Evolutionary conservation across 1,140 invertebrate genomes (phyloP).

Genomic region (Catajapyx aquilonaris): DNA sequence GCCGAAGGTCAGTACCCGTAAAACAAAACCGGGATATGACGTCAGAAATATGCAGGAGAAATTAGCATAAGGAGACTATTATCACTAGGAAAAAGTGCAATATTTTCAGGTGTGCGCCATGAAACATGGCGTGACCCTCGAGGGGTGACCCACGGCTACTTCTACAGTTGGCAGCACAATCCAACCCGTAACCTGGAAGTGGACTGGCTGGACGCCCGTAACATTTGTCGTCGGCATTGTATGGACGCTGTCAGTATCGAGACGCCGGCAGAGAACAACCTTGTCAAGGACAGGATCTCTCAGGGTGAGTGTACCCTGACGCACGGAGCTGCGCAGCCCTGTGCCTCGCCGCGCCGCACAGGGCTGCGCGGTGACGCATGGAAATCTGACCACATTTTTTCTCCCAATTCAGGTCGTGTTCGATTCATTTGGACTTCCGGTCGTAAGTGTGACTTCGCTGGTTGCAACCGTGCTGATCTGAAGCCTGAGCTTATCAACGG

Average conservation of each 20-base stretch:
- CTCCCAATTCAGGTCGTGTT: conserved; percentile 24
- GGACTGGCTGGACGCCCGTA: conserved; percentile 73
- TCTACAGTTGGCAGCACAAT: conserved; percentile 80
- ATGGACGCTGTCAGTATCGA: conserved; percentile 82
- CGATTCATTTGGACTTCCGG: conserved; percentile 78
- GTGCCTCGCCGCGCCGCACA: too few relatives aligned
- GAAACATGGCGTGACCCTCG: conserved; percentile 64
- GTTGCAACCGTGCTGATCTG: conserved; percentile 64
- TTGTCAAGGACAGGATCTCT: conserved; percentile 62
- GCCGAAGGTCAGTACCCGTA: too few relatives aligned
- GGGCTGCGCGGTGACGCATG: too few relatives aligned
- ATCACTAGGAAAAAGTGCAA: too few relatives aligned
- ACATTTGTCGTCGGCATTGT: conserved; percentile 77
- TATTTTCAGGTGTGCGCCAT: too few relatives aligned
- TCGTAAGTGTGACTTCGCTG: conserved; percentile 77
- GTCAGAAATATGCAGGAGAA: too few relatives aligned
- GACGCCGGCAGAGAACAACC: conserved; percentile 76
- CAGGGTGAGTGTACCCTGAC: conserved; percentile 31
- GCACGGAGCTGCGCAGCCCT: too few relatives aligned
- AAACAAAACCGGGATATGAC: too few relatives aligned
- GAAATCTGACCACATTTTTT: background rate
- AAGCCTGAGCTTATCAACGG: conserved; percentile 74
- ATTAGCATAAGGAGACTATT: too few relatives aligned
- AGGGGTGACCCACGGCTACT: conserved; percentile 69
- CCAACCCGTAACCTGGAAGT: conserved; percentile 67